These are phyloP conservation scores for Acromyrmex heyeri DNA, from an alignment of 1,140 invertebrate species.

Conservation along the genomic window DNA sequence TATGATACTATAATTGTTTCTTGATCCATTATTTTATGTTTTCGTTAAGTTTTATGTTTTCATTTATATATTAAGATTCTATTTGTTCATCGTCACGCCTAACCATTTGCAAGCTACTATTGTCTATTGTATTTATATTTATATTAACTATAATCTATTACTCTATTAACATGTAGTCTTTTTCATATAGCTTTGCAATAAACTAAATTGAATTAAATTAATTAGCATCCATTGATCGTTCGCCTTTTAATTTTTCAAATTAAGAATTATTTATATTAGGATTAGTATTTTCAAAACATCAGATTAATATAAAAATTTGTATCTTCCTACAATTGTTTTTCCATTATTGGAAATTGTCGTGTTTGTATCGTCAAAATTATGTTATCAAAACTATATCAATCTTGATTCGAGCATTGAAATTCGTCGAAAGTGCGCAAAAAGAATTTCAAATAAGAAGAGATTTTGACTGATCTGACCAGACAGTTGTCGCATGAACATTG, in stretches of 20 bases:
- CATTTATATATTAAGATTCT: constrained; percentile 3
- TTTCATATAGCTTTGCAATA: too few species aligned
- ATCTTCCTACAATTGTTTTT: neutral
- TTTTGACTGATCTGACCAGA: neutral
- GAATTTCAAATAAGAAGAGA: neutral
- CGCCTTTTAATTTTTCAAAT: neutral
- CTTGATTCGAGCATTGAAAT: neutral
- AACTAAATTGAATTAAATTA: too few species aligned
- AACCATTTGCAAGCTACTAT: too few species aligned
- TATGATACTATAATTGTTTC: neutral
- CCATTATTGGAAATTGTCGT: neutral
- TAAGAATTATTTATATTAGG: neutral
- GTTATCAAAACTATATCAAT: neutral
- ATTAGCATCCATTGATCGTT: neutral
- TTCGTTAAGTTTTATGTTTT: neutral
- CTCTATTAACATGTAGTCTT: too few species aligned
- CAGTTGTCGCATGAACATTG: neutral
- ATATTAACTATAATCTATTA: too few species aligned
- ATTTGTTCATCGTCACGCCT: neutral
- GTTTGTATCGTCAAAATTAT: neutral
- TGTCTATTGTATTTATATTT: too few species aligned
- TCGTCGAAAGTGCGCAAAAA: neutral
- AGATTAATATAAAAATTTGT: neutral
- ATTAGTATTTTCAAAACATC: neutral
- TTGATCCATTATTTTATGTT: neutral